Evolutionary conservation across 1,140 invertebrate genomes (phyloP), one percentile per base, ranked within the genome.

Genomic region (Marisa cornuarietis): DNA sequence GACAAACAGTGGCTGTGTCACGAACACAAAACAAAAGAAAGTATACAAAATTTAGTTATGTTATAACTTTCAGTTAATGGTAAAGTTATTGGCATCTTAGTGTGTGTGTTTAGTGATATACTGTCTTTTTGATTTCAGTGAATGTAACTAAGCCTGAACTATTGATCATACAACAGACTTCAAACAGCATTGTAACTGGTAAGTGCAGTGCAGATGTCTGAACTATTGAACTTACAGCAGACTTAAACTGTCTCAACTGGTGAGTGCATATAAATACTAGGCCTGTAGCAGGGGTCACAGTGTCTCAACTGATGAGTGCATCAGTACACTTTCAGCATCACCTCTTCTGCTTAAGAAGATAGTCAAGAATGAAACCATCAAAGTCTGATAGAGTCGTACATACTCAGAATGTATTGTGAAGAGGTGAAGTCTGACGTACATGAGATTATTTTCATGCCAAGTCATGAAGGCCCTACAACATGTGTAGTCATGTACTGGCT

Each of bases 161-260:
- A 8, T 71, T 85, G 4, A 73, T 73, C n/a, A 81, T 86, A 24
- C 54, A 86, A 31, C 78, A 82, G 71, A 78, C 81, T 49, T 76
- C 65, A 20, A 69, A 68, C 9, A 49, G 71, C 65, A 80, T 79
- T 54, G 51, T 78, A 8, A 81, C 80, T 54, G 82, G 83, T 84
- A 84, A 84, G 84, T 82, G 81, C 77, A 84, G 84, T 82, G 81
- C 77, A 81, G 71, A 31, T 71, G 26, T 18, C 74, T 42, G 31
- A 42, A 42, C 6, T 42, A 42, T 42, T 42, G 31, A 42, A 6
- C 31, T 4, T 42, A 42, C 31, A 42, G 31, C 31, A 42, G 31
- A 42, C 31, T 42, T 42, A 42, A 42, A 42, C 31, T 42, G 26
- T 71, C 52, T 31, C 49, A 18, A 51, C 52, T 9, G 22, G 18